Evolutionary conservation across 1,140 invertebrate genomes (phyloP).

Genomic region (Goniozus legneri): DNA sequence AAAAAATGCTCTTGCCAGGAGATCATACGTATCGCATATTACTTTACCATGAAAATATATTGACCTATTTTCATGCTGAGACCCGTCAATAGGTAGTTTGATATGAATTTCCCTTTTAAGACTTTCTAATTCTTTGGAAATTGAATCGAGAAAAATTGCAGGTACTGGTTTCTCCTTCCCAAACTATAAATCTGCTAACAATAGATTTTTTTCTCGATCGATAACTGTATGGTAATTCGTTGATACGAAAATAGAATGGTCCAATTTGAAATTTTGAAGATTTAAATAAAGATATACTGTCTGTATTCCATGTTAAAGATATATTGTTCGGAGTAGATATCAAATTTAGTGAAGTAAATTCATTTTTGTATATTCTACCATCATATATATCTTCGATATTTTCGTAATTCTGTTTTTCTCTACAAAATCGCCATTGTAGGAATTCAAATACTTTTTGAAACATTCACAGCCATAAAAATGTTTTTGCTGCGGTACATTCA

Average conservation of each 20-base stretch:
- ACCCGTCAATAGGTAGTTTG: no score
- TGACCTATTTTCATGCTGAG: no score
- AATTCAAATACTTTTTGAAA: background rate
- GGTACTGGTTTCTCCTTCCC: no score
- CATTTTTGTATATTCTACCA: conserved; percentile 15
- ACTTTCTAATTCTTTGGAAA: no score
- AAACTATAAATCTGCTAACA: no score
- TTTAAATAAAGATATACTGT: conserved; percentile 30
- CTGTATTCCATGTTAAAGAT: conserved; percentile 22
- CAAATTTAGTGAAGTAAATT: background rate
- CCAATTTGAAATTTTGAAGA: conserved; percentile 31
- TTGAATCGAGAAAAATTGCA: no score
- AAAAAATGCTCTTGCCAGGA: no score
- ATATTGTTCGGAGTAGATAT: conserved; percentile 12
- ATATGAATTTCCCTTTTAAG: no score
- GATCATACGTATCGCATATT: no score
- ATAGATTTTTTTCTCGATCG: conserved; percentile 16
- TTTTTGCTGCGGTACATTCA: background rate
- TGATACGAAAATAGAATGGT: conserved; percentile 30
- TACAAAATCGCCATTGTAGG: background rate
- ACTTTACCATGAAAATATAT: no score
- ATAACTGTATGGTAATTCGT: conserved; percentile 11
- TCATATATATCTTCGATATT: conserved; percentile 18
- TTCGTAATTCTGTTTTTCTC: background rate
- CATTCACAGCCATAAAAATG: background rate